Evolutionary conservation across 1,140 invertebrate genomes (phyloP), one percentile per base, ranked within the genome.

Genomic region (Hylyphantes graminicola): DNA sequence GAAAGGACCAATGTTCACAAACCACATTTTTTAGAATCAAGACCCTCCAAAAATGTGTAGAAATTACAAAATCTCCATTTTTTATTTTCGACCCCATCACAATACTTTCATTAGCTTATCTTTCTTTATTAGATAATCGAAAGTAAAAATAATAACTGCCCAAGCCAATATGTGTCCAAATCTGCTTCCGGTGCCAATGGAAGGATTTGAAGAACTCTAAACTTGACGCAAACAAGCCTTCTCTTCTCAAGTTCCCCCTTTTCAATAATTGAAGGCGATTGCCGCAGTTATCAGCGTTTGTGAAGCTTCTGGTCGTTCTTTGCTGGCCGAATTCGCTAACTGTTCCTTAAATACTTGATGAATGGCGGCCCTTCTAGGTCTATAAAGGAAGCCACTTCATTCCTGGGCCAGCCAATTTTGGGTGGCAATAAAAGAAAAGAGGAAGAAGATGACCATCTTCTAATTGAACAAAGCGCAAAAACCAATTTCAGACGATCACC

Each of bases 261-360:
- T 53, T 70, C 68, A 70, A 70, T 70, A 70, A 70, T 70, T 48
- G 15, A 70, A 53, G n/a, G 51, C 54, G 51, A 70, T 70, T 70
- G 51, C 54, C 12, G 50, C 48, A 70, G 68, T 70, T 70, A 70
- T 70, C 68, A 70, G 51, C 54, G 68, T 53, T 70, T 70, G 50
- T 51, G 54, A 70, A 70, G 68, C n/a, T 48, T 53, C 50, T 53
- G 51, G 35, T 7, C 50, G n/a, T 51, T 70, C 68, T 70, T 70
- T 51, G 54, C 17, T 67, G 57, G 68, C 78, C 57, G 78, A 80
- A 80, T 70, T 61, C 78, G 78, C 68, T 80, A 80, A 80, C 78
- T 80, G 79, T 74, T 74, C 68, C 79, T 82, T 82, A 82, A 82
- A 82, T 82, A 82, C 68, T 82, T 82, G 79, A 82, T 82, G 79